Base-by-base conservation (phyloP, 2,888 invertebrate genomes). In the Nomada ruficornis region DNA sequence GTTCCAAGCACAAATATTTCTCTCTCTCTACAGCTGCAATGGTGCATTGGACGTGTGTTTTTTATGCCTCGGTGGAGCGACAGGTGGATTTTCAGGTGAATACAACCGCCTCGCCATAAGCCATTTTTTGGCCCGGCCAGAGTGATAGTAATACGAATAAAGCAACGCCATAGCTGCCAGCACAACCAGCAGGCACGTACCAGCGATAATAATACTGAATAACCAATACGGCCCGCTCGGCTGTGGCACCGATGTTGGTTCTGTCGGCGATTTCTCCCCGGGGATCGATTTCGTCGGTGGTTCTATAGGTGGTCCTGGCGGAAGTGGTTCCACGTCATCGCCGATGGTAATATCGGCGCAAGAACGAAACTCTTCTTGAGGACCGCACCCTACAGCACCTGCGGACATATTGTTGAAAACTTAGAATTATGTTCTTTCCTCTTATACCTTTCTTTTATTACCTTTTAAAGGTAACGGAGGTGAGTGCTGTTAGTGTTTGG, bases 341-440 rank as follows among this genome's bases (percentile, higher is more conserved):
- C 96, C 96, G 55, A 98, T 96, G 20, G 96, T 95, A 62, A 98
- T 96, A 90, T 98, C 98, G 0, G 98, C 96, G 88, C 98, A 98
- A 0, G 97, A 97, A 26, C 98, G 95, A 91, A 98, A 98, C 91
- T 98, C 97, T 92, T 98, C 98, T 92, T 98, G 98, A 0, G 97
- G 97, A 0, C 98, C 98, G 91, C 98, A 98, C 0, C 98, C 98
- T 0, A 98, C 96, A 0, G 96, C 96, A 50, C 96, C 97, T 64
- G 95, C 13, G 65, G 36, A 60, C 10, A 54, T 26, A 59, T 13
- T 23, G 10, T 65, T 13, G 1, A 75, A 23, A 10, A 15, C 42
- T 18, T 42, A 26, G 23, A 26, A 13, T 42, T 60, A 23, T 3
- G 13, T 59, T 44, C 9, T 59, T 57, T 50, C 1, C 23, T 60